phyloP scores from a whole-genome alignment of 2,113 vertebrate species.

The Carollia perspicillata region DNA sequence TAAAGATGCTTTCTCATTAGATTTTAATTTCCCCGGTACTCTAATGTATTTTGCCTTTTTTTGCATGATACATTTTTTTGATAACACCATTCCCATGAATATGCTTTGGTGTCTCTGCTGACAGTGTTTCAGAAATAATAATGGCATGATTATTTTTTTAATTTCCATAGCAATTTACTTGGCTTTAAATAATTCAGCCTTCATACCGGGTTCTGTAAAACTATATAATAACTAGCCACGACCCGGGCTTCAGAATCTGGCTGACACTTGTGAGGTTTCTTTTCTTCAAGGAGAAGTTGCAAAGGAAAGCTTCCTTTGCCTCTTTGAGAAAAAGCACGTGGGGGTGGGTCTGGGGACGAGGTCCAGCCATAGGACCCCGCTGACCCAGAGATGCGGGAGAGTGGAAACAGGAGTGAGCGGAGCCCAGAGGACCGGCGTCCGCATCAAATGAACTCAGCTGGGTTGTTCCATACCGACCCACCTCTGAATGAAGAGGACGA shows the following conservation, averaged over 20 bases:
- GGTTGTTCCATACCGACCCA: background rate
- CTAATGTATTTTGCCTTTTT: conserved; percentile 31
- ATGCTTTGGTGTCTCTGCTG: background rate
- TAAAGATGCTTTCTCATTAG: conserved; percentile 30
- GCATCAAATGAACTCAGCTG: background rate
- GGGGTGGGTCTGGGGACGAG: background rate
- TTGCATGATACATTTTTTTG: background rate
- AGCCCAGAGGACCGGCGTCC: background rate
- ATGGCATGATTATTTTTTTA: background rate
- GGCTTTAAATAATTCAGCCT: conserved; percentile 38
- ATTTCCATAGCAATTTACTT: conserved; percentile 28
- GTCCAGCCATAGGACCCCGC: background rate
- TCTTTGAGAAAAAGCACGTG: background rate
- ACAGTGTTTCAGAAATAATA: conserved; percentile 36
- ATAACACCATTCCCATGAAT: background rate
- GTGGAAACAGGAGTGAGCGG: background rate
- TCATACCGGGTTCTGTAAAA: background rate
- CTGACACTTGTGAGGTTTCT: conserved; percentile 17
- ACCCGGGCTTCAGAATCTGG: background rate
- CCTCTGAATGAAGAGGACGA: background rate
- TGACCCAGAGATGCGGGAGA: background rate
- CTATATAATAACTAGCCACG: background rate
- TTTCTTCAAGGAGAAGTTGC: background rate
- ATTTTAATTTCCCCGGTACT: conserved; percentile 49
- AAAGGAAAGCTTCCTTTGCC: background rate